Conservation (phyloP, 2,888 invertebrate genomes). For the Crossocerus cetratus region DNA sequence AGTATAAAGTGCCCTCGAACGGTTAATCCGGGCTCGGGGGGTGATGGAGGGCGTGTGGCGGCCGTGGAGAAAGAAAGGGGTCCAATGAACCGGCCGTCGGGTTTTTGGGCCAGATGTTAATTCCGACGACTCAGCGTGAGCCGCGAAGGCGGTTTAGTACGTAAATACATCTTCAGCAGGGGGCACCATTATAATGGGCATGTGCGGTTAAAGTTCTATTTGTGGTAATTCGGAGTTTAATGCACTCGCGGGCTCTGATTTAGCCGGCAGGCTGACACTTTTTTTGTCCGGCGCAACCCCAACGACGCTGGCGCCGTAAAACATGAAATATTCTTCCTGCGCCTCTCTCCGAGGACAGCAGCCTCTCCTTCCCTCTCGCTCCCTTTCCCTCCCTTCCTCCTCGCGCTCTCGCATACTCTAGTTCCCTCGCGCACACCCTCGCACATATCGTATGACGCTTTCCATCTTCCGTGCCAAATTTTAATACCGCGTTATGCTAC, state of each 20-base stretch:
- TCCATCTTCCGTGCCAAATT: slow-evolving; percentile 37
- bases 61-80: slow-evolving; percentile 32
- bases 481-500: slow-evolving; percentile 27
- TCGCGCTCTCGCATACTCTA: not conserved
- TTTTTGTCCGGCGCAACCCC: slow-evolving; percentile 59
- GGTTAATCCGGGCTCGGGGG: slow-evolving; percentile 37
- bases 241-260: slow-evolving; percentile 73
- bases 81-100: slow-evolving; percentile 55
- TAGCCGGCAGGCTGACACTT: slow-evolving; percentile 64
- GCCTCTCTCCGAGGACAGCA: slow-evolving; percentile 32
- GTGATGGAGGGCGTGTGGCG: slow-evolving; percentile 5
- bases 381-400: not conserved
- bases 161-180: slow-evolving; percentile 76
- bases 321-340: slow-evolving; percentile 73
- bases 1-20: slow-evolving; percentile 20
- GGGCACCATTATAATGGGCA: slow-evolving; percentile 76
- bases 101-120: slow-evolving; percentile 74
- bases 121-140: slow-evolving; percentile 74
- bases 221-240: slow-evolving; percentile 77
- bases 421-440: not conserved
- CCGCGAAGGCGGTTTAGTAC: slow-evolving; percentile 73
- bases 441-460: slow-evolving; percentile 25
- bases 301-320: slow-evolving; percentile 65
- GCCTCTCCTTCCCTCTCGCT: not conserved
- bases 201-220: slow-evolving; percentile 76